These are phyloP conservation scores for Drosophila kambysellisi DNA, from an alignment of 2,888 invertebrate genomes.

Conservation along the genomic window DNA sequence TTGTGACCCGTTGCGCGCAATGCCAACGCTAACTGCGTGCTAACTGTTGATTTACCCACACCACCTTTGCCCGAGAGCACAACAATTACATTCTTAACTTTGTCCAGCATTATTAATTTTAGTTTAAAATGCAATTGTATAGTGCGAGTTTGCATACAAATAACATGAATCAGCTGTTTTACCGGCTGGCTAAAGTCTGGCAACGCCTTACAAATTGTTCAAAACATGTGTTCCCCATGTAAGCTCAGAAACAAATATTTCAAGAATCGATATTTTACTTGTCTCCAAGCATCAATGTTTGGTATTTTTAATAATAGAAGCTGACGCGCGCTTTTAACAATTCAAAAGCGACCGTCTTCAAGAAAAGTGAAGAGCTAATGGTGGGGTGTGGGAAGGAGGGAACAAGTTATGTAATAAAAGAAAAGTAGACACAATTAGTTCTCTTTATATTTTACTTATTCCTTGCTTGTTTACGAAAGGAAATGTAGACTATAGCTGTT, in stretches of 20 bases:
- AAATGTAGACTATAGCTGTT: background rate
- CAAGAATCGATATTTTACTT: background rate
- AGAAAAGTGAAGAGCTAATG: too few relatives aligned
- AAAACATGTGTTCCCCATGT: background rate
- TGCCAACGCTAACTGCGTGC: constrained; percentile 95
- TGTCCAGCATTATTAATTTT: constrained; percentile 88
- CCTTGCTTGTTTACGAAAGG: too few relatives aligned
- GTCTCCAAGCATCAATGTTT: background rate
- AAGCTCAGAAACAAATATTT: background rate
- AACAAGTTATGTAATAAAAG: background rate
- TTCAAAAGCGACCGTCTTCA: background rate
- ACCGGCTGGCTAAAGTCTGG: constrained; percentile 12
- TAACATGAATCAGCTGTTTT: constrained; percentile 41
- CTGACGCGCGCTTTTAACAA: background rate
- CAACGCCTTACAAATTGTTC: background rate
- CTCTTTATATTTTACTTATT: too few relatives aligned
- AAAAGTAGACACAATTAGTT: background rate
- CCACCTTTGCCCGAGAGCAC: constrained; percentile 99
- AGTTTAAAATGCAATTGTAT: constrained; percentile 4
- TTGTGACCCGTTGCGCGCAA: constrained; percentile 92
- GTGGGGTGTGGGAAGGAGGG: background rate
- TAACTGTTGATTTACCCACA: constrained; percentile 99
- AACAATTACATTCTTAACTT: constrained; percentile 93
- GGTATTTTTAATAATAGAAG: background rate
- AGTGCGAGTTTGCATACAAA: constrained; percentile 13